Percentiles rank a stretch among this genome's conserved stretches.
Evolutionary conservation across 2,888 invertebrate species (phyloP).

Genomic region (Hypomecis punctinalis): DNA sequence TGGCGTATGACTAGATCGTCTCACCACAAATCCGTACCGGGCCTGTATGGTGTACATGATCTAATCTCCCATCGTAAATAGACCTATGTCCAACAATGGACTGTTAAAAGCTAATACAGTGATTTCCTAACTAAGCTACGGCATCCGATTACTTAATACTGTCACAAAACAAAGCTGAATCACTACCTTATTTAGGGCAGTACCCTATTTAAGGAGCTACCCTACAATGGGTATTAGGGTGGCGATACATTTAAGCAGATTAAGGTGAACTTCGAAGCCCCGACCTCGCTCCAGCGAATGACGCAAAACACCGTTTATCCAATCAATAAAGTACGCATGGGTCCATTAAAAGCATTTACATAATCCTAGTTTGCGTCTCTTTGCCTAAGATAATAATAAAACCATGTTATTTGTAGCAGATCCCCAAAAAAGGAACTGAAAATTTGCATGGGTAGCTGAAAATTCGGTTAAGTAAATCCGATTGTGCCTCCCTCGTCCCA

Average conservation of each 20-base stretch:
- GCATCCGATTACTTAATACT: not conserved
- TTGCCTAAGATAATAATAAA: not conserved
- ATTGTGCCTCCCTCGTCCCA: not conserved
- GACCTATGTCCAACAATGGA: too few relatives aligned
- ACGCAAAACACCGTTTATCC: conserved; percentile 43
- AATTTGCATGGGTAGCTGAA: too few relatives aligned
- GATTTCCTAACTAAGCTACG: too few relatives aligned
- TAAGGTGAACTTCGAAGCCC: conserved; percentile 15
- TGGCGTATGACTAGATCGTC: too few relatives aligned
- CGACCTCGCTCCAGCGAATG: conserved; percentile 30
- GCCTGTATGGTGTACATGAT: too few relatives aligned
- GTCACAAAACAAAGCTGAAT: conserved; percentile 4
- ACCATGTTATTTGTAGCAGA: not conserved
- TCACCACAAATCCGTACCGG: too few relatives aligned
- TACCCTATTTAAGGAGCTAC: not conserved
- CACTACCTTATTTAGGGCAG: conserved; percentile 13
- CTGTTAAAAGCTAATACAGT: too few relatives aligned
- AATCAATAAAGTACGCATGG: conserved; percentile 47
- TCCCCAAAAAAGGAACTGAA: not conserved
- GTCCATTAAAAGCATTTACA: conserved; percentile 49
- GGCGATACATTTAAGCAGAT: conserved; percentile 17
- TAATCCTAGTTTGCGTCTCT: conserved; percentile 40
- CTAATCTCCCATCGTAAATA: too few relatives aligned
- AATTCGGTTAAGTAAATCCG: not conserved
- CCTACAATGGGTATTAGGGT: conserved; percentile 3